Evolutionary conservation across 2,888 invertebrate genomes (phyloP).

Genomic region (Caenorhabditis macrosperma): DNA sequence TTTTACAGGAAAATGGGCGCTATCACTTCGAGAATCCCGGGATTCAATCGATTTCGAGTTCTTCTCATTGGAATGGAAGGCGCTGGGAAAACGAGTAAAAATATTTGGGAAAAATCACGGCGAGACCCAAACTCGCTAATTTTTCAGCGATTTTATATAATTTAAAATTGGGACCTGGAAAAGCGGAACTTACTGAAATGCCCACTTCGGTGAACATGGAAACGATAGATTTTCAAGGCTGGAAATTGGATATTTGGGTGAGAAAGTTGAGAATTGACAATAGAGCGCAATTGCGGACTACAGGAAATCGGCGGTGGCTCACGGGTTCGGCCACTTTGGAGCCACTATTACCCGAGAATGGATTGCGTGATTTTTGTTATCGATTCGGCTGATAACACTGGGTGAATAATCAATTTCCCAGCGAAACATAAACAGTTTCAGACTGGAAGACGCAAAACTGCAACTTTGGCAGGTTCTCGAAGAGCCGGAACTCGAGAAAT

Average conservation of each 20-base stretch:
- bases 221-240: background rate
- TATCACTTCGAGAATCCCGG: background rate
- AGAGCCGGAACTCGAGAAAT: background rate
- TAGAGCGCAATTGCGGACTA: background rate
- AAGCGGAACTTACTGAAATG: background rate
- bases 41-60: background rate
- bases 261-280: background rate
- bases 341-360: background rate
- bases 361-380: background rate
- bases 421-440: background rate
- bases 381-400: background rate
- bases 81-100: background rate
- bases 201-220: background rate
- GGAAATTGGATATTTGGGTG: background rate
- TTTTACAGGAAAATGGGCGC: background rate
- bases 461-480: background rate
- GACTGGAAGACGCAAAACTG: background rate
- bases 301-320: background rate
- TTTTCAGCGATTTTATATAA: background rate
- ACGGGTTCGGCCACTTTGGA: background rate
- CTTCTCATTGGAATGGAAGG: background rate
- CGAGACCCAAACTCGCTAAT: background rate
- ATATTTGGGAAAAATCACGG: too few species aligned
- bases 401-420: background rate
- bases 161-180: background rate